Base-by-base conservation (phyloP, 2,888 invertebrate species). In the Caenorhabditis sulstoni region DNA sequence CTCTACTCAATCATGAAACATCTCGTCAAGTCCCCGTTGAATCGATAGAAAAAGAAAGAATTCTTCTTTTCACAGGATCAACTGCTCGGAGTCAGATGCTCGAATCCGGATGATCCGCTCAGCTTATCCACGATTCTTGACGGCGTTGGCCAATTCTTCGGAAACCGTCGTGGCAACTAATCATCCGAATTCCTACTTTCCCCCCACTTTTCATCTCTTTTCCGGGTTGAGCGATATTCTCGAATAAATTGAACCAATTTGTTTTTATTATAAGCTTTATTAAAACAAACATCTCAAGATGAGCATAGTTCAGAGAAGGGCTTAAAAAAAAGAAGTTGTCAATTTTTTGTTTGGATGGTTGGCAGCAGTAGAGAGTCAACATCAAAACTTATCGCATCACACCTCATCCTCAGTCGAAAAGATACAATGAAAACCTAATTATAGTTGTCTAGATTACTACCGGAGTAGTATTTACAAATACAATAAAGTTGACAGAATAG, bases 91-190 rank as follows among this genome's bases (percentile, higher is more conserved):
- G 83, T 76, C 39, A 70, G 86, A 35, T 89, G 89, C 80, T 81
- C 87, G 20, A 87, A 89, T 75, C 89, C 89, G n/a, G 87, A 87
- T 68, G 89, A 89, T 82, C 89, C 89, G 14, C 84, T 90, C 49
- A 84, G 84, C 57, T 75, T 89, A 41, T 83, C 85, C 45, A 81
- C 74, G 23, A 86, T 89, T 57, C 66, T 89, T 18, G 85, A 81
- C n/a, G 82, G 86, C 20, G 86, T 89, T 11, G 84, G 85, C 22
- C 83, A 85, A 62, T 76, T 89, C 16, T 89, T 89, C 68, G 84
- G 85, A 52, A 85, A 84, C 62, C 68, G 68, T 16, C 74, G 66
- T 18, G 79, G 70, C 11, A 74, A 73, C 53, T 70, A 74, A 67
- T 58, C 61, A 16, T 45, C 16, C 11, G 4, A 3, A 9, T 50